These are phyloP conservation scores for Hemibagrus guttatus DNA, from an alignment of 2,797 vertebrate genomes.

Conservation along the genomic window DNA sequence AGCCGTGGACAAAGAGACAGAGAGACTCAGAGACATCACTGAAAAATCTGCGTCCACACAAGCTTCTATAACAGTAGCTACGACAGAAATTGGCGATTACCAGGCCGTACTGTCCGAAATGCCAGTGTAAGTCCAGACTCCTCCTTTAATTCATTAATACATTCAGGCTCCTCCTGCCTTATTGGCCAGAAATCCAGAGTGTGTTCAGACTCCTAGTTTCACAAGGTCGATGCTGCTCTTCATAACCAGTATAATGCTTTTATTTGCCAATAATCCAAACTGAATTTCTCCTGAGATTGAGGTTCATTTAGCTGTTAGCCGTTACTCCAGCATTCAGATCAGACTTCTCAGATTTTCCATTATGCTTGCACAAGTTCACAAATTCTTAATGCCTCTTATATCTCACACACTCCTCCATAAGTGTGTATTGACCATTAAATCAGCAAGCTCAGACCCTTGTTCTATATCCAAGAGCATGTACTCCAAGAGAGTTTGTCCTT, in stretches of 20 bases:
- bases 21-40: conserved; percentile 49
- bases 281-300: neutral
- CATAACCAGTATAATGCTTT: neutral
- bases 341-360: neutral
- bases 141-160: neutral
- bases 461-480: neutral
- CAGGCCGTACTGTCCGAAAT: conserved; percentile 50
- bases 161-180: neutral
- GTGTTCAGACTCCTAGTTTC: neutral
- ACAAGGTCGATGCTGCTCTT: too few relatives aligned
- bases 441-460: neutral
- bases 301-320: neutral
- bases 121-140: conserved; percentile 57
- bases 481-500: neutral
- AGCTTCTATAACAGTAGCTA: neutral
- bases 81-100: neutral
- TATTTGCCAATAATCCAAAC: neutral
- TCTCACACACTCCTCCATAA: too few relatives aligned
- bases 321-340: neutral
- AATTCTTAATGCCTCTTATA: neutral
- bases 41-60: neutral
- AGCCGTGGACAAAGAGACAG: conserved; percentile 71
- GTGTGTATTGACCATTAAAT: neutral
- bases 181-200: neutral
- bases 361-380: neutral